Conservation (phyloP, 2,113 vertebrate genomes). For the Sarotherodon lohbergeri region DNA sequence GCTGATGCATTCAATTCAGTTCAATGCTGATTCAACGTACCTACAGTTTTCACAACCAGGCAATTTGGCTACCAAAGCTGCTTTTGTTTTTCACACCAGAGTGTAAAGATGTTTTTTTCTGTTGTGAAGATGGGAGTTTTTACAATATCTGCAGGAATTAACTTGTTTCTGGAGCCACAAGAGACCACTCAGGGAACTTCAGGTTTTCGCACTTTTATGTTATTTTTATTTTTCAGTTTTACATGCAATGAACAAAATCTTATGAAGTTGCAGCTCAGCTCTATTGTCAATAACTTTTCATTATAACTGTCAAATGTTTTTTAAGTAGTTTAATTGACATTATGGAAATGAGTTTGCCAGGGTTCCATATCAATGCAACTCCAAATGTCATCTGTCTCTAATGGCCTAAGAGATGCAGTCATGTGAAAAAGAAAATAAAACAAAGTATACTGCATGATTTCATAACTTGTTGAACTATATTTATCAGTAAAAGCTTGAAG, state of each 20-base stretch:
- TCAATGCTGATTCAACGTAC: fast-evolving
- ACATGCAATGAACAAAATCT: not conserved
- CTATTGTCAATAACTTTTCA: not conserved
- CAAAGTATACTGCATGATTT: not conserved
- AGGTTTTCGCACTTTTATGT: fast-evolving
- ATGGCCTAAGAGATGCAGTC: not conserved
- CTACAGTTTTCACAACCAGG: not conserved
- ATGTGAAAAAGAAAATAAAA: not conserved
- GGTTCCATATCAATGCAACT: not conserved
- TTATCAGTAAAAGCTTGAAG: not conserved
- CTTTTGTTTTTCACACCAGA: not conserved
- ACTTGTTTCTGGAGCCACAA: not conserved
- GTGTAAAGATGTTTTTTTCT: not conserved
- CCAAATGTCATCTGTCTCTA: not conserved
- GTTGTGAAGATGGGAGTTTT: not conserved
- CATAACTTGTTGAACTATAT: fast-evolving
- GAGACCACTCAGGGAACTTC: not conserved
- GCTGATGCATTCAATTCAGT: not conserved
- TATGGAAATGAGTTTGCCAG: not conserved
- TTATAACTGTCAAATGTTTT: not conserved
- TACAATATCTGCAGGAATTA: not conserved
- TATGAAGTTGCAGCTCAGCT: not conserved
- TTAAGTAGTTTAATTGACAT: not conserved
- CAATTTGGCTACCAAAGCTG: not conserved
- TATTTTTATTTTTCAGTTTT: not conserved